Conservation (phyloP, 2,797 vertebrate species). For the Microtus californicus region DNA sequence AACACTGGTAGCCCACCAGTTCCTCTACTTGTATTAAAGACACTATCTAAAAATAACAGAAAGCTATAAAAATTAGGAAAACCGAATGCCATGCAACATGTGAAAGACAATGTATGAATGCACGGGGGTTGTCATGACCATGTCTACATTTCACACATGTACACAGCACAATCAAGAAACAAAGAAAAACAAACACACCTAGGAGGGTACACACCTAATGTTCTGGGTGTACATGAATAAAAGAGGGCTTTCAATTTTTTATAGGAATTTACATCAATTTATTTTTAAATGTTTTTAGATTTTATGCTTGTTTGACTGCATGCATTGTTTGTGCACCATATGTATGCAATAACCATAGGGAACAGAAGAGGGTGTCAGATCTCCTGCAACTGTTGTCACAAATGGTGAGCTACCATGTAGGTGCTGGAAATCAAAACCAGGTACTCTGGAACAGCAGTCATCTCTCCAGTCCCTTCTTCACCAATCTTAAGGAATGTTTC, state of each 20-base stretch:
- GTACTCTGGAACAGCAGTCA: background rate
- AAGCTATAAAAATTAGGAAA: background rate
- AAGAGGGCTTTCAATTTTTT: background rate
- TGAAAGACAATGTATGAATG: background rate
- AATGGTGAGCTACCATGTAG: background rate
- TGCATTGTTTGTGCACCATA: background rate
- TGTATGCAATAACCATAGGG: background rate
- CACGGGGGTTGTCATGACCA: background rate
- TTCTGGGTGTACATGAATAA: background rate
- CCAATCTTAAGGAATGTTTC: background rate
- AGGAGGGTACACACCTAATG: background rate
- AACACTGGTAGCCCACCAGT: background rate
- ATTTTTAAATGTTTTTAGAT: no score
- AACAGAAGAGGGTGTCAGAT: background rate
- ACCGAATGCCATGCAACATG: background rate
- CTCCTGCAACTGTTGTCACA: background rate
- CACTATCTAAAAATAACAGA: background rate
- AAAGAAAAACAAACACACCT: background rate
- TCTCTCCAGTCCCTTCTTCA: background rate
- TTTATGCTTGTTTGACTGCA: background rate
- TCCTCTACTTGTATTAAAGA: background rate
- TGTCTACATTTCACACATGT: background rate
- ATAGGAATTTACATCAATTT: background rate
- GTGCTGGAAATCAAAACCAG: background rate
- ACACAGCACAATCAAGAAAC: background rate